Percentiles rank a stretch among this genome's conserved stretches.
Evolutionary conservation across 2,113 vertebrate species (phyloP).

Genomic region (Seriola aureovittata): DNA sequence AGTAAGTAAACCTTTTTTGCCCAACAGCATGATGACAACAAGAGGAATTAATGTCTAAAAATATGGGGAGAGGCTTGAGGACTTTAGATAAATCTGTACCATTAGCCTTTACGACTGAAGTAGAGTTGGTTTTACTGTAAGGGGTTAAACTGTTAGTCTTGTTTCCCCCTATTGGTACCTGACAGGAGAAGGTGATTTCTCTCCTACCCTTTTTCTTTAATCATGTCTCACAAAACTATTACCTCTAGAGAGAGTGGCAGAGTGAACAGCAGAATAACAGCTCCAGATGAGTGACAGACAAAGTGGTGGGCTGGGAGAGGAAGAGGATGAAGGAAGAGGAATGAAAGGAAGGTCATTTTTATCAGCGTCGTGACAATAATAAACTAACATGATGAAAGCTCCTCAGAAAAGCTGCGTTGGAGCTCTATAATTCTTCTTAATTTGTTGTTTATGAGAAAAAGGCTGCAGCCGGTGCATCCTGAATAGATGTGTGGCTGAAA

Average conservation of each 20-base stretch:
- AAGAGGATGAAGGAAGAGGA: slow-evolving; percentile 46
- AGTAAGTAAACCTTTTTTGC: slow-evolving; percentile 13
- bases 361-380: slow-evolving; percentile 46
- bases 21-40: neutral
- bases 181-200: slow-evolving; percentile 48
- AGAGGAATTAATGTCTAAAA: slow-evolving; percentile 19
- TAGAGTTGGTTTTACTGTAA: slow-evolving; percentile 16
- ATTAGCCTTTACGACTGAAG: neutral
- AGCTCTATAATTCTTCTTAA: slow-evolving; percentile 25
- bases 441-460: slow-evolving; percentile 23
- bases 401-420: neutral
- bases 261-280: slow-evolving; percentile 53
- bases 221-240: slow-evolving; percentile 71
- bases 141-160: slow-evolving; percentile 35
- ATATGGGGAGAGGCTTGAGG: slow-evolving; percentile 5
- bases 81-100: slow-evolving; percentile 7
- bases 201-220: slow-evolving; percentile 59
- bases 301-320: slow-evolving; percentile 50
- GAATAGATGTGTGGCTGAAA: neutral
- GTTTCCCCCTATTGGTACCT: slow-evolving; percentile 7
- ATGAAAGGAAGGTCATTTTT: slow-evolving; percentile 70
- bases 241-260: slow-evolving; percentile 54
- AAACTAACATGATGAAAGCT: slow-evolving; percentile 39
- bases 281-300: slow-evolving; percentile 71
- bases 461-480: neutral